Base-by-base conservation (phyloP, 2,888 invertebrate genomes). In the Stenotaenia linearis region DNA sequence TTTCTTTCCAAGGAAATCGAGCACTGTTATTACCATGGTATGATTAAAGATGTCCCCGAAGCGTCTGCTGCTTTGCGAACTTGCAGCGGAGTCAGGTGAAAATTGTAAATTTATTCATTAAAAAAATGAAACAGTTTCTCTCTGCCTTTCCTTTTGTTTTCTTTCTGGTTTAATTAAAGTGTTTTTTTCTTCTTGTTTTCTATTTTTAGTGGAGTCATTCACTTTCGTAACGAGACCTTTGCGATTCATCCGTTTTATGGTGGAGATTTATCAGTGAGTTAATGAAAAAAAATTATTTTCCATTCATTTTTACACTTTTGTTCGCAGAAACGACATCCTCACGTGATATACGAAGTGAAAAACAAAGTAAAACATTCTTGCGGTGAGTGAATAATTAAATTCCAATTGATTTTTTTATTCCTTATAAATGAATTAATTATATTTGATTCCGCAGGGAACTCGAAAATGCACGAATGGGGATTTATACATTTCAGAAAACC, bases 21-120 rank as follows among this genome's bases (percentile, higher is more conserved):
- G 88, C 97, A 98, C 88, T 98, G 98, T 87, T 98, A 97, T 90
- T 98, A 98, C 88, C 98, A 98, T 87, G 98, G 98, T 81, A 94
- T 94, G 2, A 97, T 98, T 80, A 96, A 95, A 87, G 97, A 97
- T 89, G 96, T 97, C 88, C 96, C 97, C 7, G 96, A 96, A 82
- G 97, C 97, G 25, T 94, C 94, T 82, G 98, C 97, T 28, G 97
- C 98, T 83, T 94, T 98, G 89, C 96, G 97, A 88, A 98, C 98
- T 79, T 98, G 98, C 89, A 96, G 96, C 88, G 98, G 98, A 78
- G 94, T 98, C 84, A 95, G 87, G 88, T 88, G 82, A 75, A 69
- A 61, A 37, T 21, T 18, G n/a, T 32, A 77, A 77, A 37, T 74
- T 75, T 79, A 35, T 12, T 37, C 32, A 45, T 56, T 45, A 78